Evolutionary conservation across 2,797 vertebrate genomes (phyloP).

Genomic region (Atherinosoma microstoma): DNA sequence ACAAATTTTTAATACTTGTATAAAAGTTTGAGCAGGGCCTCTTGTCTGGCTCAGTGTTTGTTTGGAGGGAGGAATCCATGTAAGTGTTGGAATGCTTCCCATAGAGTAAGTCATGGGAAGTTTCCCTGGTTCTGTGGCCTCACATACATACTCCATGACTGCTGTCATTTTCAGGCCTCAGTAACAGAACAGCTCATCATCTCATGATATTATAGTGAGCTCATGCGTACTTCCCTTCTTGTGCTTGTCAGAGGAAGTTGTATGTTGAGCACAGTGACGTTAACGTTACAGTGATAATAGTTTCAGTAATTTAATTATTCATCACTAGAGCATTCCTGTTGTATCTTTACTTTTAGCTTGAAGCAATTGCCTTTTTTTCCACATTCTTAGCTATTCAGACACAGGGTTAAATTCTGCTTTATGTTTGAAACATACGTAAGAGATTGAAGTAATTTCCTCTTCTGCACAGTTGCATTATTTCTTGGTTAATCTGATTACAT

Average conservation of each 20-base stretch:
- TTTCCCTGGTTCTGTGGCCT: constrained; percentile 37
- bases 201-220: constrained; percentile 16
- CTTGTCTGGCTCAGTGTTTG: constrained; percentile 35
- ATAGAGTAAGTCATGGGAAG: constrained; percentile 64
- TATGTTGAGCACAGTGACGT: not conserved
- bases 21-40: not conserved
- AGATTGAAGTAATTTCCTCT: constrained; percentile 61
- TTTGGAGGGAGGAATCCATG: constrained; percentile 48
- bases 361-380: not conserved
- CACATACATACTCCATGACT: not conserved
- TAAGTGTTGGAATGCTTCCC: constrained; percentile 57
- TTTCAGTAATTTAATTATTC: not conserved
- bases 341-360: not conserved
- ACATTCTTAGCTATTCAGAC: not conserved
- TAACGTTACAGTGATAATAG: not conserved
- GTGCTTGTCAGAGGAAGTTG: constrained; percentile 6
- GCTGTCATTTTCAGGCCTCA: constrained; percentile 21
- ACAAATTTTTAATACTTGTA: not conserved
- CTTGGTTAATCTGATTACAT: constrained; percentile 23
- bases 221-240: constrained; percentile 37
- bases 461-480: constrained; percentile 28
- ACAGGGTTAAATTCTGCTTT: not conserved
- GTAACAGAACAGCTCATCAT: constrained; percentile 8
- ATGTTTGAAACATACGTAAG: constrained; percentile 16
- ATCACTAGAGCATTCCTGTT: not conserved